phyloP scores from a whole-genome alignment of 2,888 invertebrate species.

The Drosophila koepferae region DNA sequence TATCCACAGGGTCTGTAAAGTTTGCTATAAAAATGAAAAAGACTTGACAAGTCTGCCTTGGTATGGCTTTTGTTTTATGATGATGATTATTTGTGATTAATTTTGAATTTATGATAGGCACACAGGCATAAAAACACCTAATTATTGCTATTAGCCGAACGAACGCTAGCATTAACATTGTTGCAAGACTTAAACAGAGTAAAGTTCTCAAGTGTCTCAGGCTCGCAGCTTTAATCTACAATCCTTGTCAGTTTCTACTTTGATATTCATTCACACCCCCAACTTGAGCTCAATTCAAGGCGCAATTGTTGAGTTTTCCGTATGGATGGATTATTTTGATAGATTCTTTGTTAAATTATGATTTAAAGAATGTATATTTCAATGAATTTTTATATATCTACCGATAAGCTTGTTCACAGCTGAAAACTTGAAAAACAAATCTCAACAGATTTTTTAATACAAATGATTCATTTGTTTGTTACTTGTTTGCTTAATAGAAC shows the following conservation, averaged over 20 bases:
- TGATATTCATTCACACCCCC: not conserved
- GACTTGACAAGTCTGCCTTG: not conserved
- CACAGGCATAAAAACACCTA: not conserved
- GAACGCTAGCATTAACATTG: not conserved
- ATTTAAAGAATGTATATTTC: not conserved
- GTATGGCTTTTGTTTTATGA: not conserved
- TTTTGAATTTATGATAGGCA: conserved; percentile 1
- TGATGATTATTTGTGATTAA: not conserved
- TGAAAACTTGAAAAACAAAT: not conserved
- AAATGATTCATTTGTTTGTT: not conserved
- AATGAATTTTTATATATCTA: not conserved
- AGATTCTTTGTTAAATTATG: not conserved
- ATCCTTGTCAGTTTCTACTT: not conserved
- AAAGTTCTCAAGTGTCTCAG: not conserved
- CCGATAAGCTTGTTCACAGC: not conserved
- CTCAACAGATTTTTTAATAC: too few species aligned
- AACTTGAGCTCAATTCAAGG: not conserved
- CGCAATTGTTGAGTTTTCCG: not conserved
- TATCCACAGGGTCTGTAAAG: not conserved
- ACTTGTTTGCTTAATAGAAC: not conserved
- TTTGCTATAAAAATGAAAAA: not conserved
- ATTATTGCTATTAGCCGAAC: not conserved
- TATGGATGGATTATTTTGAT: not conserved
- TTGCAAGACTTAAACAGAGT: not conserved
- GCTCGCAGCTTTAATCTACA: not conserved